phyloP scores from a whole-genome alignment of 2,888 invertebrate species.

The Panopea generosa region DNA sequence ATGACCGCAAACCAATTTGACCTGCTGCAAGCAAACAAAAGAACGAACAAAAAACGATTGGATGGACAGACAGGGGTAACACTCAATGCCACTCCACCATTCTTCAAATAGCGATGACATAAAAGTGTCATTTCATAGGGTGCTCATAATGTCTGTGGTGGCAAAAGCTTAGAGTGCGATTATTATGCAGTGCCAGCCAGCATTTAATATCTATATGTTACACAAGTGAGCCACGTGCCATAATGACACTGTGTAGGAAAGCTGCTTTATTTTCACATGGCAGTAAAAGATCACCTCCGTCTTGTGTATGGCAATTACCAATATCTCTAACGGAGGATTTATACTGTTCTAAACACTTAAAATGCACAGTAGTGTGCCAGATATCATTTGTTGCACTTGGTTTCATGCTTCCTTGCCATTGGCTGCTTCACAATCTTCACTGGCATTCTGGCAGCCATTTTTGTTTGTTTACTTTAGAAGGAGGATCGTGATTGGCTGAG shows the following conservation, averaged over 20 bases:
- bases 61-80: no score
- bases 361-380: constrained; percentile 29
- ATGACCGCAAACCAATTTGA: no score
- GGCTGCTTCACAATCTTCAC: constrained; percentile 14
- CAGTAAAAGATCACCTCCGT: background rate
- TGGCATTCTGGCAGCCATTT: constrained; percentile 29
- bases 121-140: no score
- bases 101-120: no score
- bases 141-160: no score
- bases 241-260: background rate
- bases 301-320: constrained; percentile 12
- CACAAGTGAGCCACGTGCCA: no score
- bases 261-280: background rate
- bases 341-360: constrained; percentile 10
- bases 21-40: no score
- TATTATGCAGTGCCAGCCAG: no score
- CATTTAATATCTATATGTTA: no score
- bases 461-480: constrained; percentile 33
- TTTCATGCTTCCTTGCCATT: constrained; percentile 5
- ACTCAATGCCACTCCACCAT: no score
- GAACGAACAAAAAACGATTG: no score
- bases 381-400: constrained; percentile 23
- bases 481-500: constrained; percentile 37
- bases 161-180: no score
- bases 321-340: constrained; percentile 10